Conservation (phyloP, 2,888 invertebrate genomes). For the Phortica okadai region DNA sequence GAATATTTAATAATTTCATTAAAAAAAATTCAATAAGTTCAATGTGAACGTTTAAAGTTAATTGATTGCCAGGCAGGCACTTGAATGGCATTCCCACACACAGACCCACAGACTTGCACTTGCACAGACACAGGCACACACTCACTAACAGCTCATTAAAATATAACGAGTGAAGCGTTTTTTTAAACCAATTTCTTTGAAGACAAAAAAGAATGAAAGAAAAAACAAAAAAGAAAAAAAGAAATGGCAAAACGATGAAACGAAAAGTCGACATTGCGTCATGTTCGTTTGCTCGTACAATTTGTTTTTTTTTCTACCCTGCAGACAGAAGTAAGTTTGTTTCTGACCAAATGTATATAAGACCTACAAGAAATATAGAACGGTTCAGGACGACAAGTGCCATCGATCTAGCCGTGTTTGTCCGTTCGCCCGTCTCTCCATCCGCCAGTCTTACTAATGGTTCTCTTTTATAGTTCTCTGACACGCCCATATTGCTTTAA, state of each 20-base stretch:
- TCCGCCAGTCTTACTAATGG: no score
- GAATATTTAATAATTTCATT: neutral
- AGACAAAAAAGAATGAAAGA: neutral
- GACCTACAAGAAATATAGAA: no score
- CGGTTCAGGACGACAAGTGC: neutral
- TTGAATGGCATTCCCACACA: neutral
- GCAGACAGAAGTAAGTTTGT: no score
- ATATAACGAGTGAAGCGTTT: neutral
- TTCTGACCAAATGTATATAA: no score
- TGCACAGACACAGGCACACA: neutral
- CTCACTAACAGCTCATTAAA: neutral
- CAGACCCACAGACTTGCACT: neutral
- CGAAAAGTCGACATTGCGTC: neutral
- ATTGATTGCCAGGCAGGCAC: conserved; percentile 42
- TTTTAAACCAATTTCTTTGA: neutral
- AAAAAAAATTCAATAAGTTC: conserved; percentile 36
- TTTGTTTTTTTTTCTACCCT: conserved; percentile 48
- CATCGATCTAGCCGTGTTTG: conserved; percentile 11
- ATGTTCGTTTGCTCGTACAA: conserved; percentile 47
- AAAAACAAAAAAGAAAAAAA: neutral
- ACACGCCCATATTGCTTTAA: no score
- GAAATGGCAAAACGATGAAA: neutral
- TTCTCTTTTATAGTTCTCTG: no score
- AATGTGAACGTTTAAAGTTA: conserved; percentile 33
- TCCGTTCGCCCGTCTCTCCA: no score